phyloP scores from a whole-genome alignment of 92 coral and sea anemone species.

The Zoanthus sociatus region DNA sequence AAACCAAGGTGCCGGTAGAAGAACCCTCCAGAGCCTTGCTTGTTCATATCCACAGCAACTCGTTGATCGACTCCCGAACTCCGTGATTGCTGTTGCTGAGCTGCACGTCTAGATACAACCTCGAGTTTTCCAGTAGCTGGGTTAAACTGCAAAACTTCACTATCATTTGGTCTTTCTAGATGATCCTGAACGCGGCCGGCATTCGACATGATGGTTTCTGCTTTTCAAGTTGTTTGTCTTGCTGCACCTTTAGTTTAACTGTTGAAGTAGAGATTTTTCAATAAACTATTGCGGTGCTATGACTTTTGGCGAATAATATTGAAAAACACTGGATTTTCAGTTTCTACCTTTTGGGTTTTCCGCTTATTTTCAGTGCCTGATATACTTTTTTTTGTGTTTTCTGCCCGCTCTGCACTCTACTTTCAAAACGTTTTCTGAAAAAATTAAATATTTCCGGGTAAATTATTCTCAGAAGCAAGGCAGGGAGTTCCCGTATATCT shows the following conservation, averaged over 20 bases:
- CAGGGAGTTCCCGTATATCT: neutral
- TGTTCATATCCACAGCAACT: conserved; percentile 17
- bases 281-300: no score
- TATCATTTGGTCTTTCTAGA: conserved; percentile 51
- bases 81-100: conserved; percentile 37
- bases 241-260: no score
- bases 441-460: neutral
- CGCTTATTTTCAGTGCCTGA: neutral
- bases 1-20: neutral
- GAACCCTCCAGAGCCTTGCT: neutral
- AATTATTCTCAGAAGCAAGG: neutral
- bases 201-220: neutral
- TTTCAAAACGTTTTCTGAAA: conserved; percentile 3
- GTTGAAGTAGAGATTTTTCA: no score
- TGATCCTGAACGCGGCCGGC: conserved; percentile 21
- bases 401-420: neutral
- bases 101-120: conserved; percentile 52
- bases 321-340: neutral
- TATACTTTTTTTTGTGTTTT: neutral
- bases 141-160: conserved; percentile 72
- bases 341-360: neutral
- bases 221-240: neutral
- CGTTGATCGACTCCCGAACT: conserved; percentile 66
- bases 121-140: conserved; percentile 84
- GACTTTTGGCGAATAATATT: no score